Evolutionary conservation across 1,140 invertebrate genomes (phyloP).

Genomic region (Brachionus rubens): DNA sequence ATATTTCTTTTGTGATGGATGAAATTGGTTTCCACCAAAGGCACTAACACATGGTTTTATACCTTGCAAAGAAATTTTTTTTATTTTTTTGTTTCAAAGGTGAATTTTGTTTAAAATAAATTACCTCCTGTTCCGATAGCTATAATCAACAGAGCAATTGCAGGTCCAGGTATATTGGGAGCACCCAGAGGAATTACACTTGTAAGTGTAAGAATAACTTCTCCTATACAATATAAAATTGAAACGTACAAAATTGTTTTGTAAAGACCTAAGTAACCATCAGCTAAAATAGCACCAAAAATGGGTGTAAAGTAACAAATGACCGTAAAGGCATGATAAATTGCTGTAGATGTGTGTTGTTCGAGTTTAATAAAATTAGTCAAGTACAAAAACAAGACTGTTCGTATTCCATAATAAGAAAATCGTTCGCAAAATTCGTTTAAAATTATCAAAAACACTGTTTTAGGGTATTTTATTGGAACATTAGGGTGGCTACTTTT

Average conservation of each 20-base stretch:
- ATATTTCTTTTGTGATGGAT: conserved; percentile 18
- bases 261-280: conserved; percentile 80
- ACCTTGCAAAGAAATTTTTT: conserved; percentile 53
- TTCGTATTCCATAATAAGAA: conserved; percentile 88
- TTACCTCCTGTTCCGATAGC: conserved; percentile 64
- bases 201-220: conserved; percentile 72
- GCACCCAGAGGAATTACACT: conserved; percentile 63
- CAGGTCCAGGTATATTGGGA: conserved; percentile 62
- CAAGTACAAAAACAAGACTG: conserved; percentile 36
- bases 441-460: conserved; percentile 73
- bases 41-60: conserved; percentile 96
- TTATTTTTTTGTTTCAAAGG: not conserved
- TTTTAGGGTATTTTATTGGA: conserved; percentile 26
- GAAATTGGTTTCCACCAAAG: conserved; percentile 87
- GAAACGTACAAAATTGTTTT: conserved; percentile 83
- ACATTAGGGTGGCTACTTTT: not conserved
- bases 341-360: conserved; percentile 70
- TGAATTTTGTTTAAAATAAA: not conserved
- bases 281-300: conserved; percentile 80
- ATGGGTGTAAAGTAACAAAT: conserved; percentile 81
- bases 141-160: conserved; percentile 57
- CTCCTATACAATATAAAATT: conserved; percentile 79
- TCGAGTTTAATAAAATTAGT: conserved; percentile 63
- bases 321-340: conserved; percentile 78
- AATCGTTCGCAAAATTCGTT: conserved; percentile 97